A percentile compares a stretch with the other conserved stretches of the same genome.
These are phyloP conservation scores for Ctenopoma multispine DNA, from an alignment of 2,797 vertebrate genomes.

Conservation along the genomic window DNA sequence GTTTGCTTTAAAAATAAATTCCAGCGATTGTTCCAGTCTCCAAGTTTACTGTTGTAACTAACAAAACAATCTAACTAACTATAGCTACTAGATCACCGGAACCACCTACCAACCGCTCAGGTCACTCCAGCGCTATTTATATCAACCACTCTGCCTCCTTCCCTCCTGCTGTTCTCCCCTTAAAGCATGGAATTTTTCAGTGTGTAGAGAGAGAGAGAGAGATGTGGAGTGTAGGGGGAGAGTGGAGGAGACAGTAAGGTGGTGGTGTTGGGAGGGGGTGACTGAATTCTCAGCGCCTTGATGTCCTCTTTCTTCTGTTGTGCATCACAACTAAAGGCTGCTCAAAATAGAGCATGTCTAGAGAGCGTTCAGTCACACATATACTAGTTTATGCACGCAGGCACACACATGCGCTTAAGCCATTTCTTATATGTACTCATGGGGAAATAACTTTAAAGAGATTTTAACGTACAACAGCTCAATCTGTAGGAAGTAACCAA, in stretches of 20 bases:
- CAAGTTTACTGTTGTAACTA: background rate
- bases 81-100: background rate
- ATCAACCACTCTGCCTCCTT: slow-evolving; percentile 36
- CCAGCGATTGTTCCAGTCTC: slow-evolving; percentile 1
- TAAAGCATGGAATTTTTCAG: slow-evolving; percentile 42
- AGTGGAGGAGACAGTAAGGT: background rate
- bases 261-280: background rate
- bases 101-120: slow-evolving; percentile 36
- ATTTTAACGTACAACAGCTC: slow-evolving; percentile 34
- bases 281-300: slow-evolving; percentile 61
- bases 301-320: slow-evolving; percentile 64
- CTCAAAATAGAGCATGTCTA: slow-evolving; percentile 74
- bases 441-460: slow-evolving; percentile 28
- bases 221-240: background rate
- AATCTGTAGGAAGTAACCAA: slow-evolving; percentile 13
- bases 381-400: slow-evolving; percentile 21
- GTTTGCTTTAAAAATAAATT: background rate
- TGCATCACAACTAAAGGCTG: slow-evolving; percentile 57
- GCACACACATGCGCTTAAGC: slow-evolving; percentile 12
- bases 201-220: background rate
- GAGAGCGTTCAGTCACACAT: slow-evolving; percentile 45
- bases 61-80: slow-evolving; percentile 19
- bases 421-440: slow-evolving; percentile 25
- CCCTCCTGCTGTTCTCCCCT: slow-evolving; percentile 46
- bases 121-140: slow-evolving; percentile 58